phyloP scores from a whole-genome alignment of 2,113 vertebrate genomes.

The Tetrao urogallus region DNA sequence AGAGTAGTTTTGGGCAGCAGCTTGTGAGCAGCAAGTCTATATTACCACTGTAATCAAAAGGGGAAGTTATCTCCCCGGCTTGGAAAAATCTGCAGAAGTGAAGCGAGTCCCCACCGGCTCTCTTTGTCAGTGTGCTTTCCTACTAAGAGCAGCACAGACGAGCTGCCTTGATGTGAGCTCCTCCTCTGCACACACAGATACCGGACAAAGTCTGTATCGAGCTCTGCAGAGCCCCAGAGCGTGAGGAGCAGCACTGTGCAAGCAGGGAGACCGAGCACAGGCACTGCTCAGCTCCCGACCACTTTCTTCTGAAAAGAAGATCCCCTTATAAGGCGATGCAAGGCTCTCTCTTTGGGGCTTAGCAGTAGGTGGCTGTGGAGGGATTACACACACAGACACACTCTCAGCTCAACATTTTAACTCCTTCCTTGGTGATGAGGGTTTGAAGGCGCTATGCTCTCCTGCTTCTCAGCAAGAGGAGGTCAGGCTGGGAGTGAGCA shows the following conservation, averaged over 20 bases:
- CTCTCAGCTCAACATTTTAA: not conserved
- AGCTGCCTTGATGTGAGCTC: not conserved
- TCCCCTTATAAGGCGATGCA: constrained; percentile 52
- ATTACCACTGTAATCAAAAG: not conserved
- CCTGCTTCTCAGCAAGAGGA: accelerated
- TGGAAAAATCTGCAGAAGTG: not conserved
- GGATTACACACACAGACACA: not conserved
- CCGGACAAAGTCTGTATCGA: not conserved
- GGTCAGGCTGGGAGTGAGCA: accelerated
- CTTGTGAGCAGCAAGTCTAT: not conserved
- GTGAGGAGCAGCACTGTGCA: not conserved
- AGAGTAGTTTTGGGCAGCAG: not conserved
- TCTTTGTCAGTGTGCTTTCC: not conserved
- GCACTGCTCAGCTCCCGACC: not conserved
- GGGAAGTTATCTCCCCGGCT: accelerated
- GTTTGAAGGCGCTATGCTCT: not conserved
- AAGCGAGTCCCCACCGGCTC: not conserved
- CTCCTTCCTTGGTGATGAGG: not conserved
- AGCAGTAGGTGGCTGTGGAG: constrained; percentile 11
- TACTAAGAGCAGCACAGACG: not conserved
- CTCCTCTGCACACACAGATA: not conserved
- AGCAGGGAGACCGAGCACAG: not conserved
- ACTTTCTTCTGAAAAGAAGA: constrained; percentile 12
- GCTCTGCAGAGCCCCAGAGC: accelerated
- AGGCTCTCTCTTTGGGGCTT: constrained; percentile 24